Base-by-base conservation (phyloP, 2,888 invertebrate species). In the Acanthosoma haemorrhoidale region DNA sequence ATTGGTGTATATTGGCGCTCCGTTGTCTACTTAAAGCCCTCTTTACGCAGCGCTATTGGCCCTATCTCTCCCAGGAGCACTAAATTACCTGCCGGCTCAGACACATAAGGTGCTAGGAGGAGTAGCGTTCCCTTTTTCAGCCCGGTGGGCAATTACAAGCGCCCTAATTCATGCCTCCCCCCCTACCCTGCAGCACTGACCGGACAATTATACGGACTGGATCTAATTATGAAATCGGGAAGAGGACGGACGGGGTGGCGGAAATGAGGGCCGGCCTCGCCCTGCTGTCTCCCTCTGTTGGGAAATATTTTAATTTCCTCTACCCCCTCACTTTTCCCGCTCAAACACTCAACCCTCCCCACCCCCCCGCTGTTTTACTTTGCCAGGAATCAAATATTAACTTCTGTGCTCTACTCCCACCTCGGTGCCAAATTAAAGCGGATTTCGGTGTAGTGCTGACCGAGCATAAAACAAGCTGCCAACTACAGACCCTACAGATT, bases 291-390 rank as follows among this genome's bases (percentile, higher is more conserved):
- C 67, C 70, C 70, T 70, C 70, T 68, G 43, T 67, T 68, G 67
- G 61, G 70, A 61, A 68, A 68, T 68, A 67, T 68, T 68, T 71
- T 68, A 68, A 68, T 68, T 71, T 68, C 68, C 68, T 71, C 68
- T 68, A 43, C 41, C 67, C 70, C 67, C 68, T 36, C 66, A 18
- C 61, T 67, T 70, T 18, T 51, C 61, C 34, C 63, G 18, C 63
- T 38, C 51, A 15, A n/a, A 8, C 15, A 6, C 51, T 11, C 9
- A n/a, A 15, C 9, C 18, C 51, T 51, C 29, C 29, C 51, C 51
- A 51, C 51, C 51, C 25, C 13, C 51, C 29, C 51, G 51, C n/a
- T n/a, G n/a, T n/a, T n/a, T n/a, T 51, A 51, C 51, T 51, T 51
- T 25, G 21, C 51, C 29, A 13, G 25, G 29, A 51, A 51, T 51